phyloP scores from a whole-genome alignment of 2,888 invertebrate species.

The Brachynemurus nebulosus region DNA sequence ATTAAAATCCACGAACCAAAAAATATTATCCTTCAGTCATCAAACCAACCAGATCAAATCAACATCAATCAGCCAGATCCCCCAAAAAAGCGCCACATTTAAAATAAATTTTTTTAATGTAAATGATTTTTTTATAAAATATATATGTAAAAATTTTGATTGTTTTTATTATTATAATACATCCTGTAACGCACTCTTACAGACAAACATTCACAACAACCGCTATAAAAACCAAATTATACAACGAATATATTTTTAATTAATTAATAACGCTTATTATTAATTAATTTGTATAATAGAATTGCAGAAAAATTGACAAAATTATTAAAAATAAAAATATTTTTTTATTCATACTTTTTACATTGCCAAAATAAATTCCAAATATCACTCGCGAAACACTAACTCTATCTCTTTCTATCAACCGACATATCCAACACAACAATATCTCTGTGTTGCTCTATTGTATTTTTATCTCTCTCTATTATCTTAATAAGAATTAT shows the following conservation, averaged over 20 bases:
- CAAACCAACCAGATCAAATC: not conserved
- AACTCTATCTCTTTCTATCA: too few species aligned
- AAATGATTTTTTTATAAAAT: too few species aligned
- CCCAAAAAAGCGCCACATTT: not conserved
- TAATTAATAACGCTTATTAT: not conserved
- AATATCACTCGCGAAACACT: too few species aligned
- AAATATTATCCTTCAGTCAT: not conserved
- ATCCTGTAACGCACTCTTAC: conserved; percentile 6
- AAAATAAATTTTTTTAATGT: not conserved
- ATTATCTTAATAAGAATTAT: not conserved
- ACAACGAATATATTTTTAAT: conserved; percentile 1
- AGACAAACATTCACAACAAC: conserved; percentile 7
- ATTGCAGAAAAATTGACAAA: not conserved
- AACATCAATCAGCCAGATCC: not conserved
- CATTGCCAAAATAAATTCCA: too few species aligned
- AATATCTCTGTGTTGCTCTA: too few species aligned
- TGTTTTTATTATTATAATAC: conserved; percentile 3
- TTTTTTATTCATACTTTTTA: too few species aligned
- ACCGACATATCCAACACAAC: too few species aligned
- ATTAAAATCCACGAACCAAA: too few species aligned
- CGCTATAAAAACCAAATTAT: not conserved
- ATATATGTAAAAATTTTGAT: too few species aligned
- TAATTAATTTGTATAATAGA: not conserved
- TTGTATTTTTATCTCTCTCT: not conserved
- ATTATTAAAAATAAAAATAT: too few species aligned